A percentile compares a stretch with the other conserved stretches of the same genome.
These are phyloP conservation scores for Andrena trimmerana DNA, from an alignment of 2,888 invertebrate genomes.

Conservation along the genomic window DNA sequence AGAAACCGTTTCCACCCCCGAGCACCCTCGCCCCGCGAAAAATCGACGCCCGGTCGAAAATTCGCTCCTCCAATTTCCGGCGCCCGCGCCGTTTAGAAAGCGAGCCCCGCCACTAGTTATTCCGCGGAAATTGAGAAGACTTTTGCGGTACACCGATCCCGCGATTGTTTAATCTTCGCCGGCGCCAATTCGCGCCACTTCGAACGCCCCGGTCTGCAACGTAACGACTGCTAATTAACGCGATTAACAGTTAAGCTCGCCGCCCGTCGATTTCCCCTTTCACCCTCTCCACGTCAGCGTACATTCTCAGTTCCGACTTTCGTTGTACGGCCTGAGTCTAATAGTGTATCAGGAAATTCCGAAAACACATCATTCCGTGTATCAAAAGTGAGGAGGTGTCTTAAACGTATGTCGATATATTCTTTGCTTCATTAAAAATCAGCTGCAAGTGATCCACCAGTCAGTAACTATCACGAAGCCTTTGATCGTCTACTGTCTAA, in stretches of 20 bases:
- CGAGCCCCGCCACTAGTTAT: conserved; percentile 28
- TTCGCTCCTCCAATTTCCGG: conserved; percentile 61
- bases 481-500: no score
- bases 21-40: conserved; percentile 8
- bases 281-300: not conserved
- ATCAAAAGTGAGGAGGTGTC: no score
- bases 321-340: no score
- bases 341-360: no score
- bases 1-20: conserved; percentile 29
- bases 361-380: no score
- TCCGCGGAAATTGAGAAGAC: conserved; percentile 49
- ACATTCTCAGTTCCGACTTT: no score
- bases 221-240: conserved; percentile 1
- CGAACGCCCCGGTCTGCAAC: not conserved
- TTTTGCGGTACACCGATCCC: not conserved
- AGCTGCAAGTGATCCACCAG: no score
- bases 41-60: conserved; percentile 53
- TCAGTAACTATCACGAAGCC: no score
- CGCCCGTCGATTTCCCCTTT: not conserved
- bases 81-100: conserved; percentile 32
- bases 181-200: not conserved
- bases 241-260: not conserved
- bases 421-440: no score
- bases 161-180: not conserved
- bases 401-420: no score